A percentile compares a stretch with the other conserved stretches of the same genome.
These are phyloP conservation scores for Ooceraea biroi DNA, from an alignment of 1,140 invertebrate genomes.

Conservation along the genomic window DNA sequence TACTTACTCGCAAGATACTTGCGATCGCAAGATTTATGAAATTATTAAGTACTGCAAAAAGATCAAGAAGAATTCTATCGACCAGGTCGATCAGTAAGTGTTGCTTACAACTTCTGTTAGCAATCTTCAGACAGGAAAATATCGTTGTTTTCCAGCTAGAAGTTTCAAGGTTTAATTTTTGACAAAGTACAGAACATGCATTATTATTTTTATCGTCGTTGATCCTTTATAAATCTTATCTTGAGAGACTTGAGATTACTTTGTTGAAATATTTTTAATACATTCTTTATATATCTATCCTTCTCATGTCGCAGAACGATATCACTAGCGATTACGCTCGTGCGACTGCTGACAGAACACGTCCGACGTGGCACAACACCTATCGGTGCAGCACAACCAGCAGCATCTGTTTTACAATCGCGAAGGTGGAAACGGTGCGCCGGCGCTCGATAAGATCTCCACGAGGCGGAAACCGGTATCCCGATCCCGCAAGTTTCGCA, in stretches of 20 bases:
- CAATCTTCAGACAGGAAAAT: not conserved
- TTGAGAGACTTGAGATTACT: constrained; percentile 24
- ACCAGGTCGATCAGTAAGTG: not conserved
- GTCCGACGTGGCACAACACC: constrained; percentile 8
- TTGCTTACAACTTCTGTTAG: constrained; percentile 8
- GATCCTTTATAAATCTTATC: too few relatives aligned
- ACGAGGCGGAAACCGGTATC: constrained; percentile 75
- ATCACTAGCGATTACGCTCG: constrained; percentile 13
- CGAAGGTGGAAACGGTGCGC: constrained; percentile 59
- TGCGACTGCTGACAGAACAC: constrained; percentile 33
- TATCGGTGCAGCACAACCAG: constrained; percentile 58
- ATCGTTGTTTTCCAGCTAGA: not conserved
- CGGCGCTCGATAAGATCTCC: constrained; percentile 77
- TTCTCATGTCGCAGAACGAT: constrained; percentile 5
- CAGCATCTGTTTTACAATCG: constrained; percentile 74
- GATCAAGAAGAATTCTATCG: not conserved
- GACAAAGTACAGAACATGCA: not conserved
- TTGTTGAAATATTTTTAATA: constrained; percentile 21
- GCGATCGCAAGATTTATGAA: too few relatives aligned
- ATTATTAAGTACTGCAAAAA: too few relatives aligned
- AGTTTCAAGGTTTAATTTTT: constrained; percentile 14
- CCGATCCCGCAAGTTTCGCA: constrained; percentile 61
- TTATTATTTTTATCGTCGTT: too few relatives aligned
- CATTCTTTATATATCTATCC: not conserved
- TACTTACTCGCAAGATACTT: too few relatives aligned